phyloP scores from a whole-genome alignment of 2,888 invertebrate species.

The Muschampia plurimacula region DNA sequence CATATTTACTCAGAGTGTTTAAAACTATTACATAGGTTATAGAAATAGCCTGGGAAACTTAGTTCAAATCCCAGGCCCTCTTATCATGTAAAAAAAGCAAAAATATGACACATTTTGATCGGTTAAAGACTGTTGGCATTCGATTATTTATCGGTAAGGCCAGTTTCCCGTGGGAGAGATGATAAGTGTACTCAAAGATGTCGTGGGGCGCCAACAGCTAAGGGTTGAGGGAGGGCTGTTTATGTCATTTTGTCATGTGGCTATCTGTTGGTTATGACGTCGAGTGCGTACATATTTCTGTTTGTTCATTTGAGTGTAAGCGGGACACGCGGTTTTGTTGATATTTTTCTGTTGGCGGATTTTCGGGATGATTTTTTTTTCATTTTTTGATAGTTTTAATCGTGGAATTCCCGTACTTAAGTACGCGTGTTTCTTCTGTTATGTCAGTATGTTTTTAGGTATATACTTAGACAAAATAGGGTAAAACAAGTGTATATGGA shows the following conservation, averaged over 20 bases:
- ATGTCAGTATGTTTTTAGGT: too few relatives aligned
- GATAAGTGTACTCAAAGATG: conserved; percentile 48
- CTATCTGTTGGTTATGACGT: conserved; percentile 17
- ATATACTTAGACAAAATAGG: too few relatives aligned
- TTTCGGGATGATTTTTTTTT: too few relatives aligned
- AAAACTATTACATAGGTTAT: too few relatives aligned
- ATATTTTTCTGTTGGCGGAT: too few relatives aligned
- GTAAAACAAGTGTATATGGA: too few relatives aligned
- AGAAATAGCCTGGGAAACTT: too few relatives aligned
- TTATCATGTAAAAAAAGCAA: background rate
- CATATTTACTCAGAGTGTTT: too few relatives aligned
- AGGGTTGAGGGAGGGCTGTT: background rate
- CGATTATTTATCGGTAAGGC: conserved; percentile 37
- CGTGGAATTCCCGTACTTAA: too few relatives aligned
- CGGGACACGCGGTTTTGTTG: background rate
- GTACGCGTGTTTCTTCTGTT: too few relatives aligned
- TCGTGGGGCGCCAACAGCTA: background rate
- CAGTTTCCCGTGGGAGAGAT: conserved; percentile 46
- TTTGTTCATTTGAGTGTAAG: conserved; percentile 20
- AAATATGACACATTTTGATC: conserved; percentile 10
- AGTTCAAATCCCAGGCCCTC: too few relatives aligned
- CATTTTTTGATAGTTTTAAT: too few relatives aligned
- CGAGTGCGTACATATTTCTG: background rate
- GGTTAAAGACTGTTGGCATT: conserved; percentile 22
- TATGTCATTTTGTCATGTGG: conserved; percentile 21